Evolutionary conservation across 2,888 invertebrate genomes (phyloP), one percentile per base, ranked within the genome.

Genomic region (Cryptocheilus praepositus): DNA sequence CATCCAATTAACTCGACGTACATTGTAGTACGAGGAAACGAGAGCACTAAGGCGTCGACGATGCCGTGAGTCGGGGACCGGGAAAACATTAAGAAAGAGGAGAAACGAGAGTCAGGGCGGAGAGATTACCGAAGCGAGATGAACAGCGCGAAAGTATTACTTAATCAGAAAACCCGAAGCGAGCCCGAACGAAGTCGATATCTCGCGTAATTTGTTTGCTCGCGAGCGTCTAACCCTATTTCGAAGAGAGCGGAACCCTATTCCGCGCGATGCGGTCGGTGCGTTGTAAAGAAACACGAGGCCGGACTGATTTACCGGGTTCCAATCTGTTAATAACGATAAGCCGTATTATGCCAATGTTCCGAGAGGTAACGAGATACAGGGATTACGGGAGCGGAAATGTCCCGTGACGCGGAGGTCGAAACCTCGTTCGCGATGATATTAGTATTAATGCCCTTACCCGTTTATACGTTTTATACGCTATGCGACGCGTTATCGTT

Each of bases 1-100:
- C 73, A 63, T 77, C 79, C 82, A 82, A 81, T 81, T 82, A 82
- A 82, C 79, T 73, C 73, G 74, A 67, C 81, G 81, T 74, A 66
- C 74, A 75, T 81, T 80, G 74, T 72, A 75, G 75, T 65, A 61
- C 73, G 55, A 58, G 58, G 58, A 62, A 64, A 69, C 67, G 67
- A 68, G 70, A 79, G 62, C 65, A 51, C 54, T 46, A 22, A 49
- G n/a, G 49, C 19, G 25, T 44, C 19, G 36, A 19, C 36, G 43
- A 15, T n/a, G 15, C 16, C 44, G 44, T n/a, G 44, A 19, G 44
- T 36, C 11, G 43, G 18, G 16, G 7, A 56, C 15, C 25, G 11
- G 15, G 55, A 43, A 18, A 16, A 51, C 19, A 16, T 2, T 13
- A 57, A 19, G 49, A 49, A 13, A 43, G 49, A 65, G 44, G 25